These are phyloP conservation scores for Drosophila paranaensis DNA, from an alignment of 2,888 invertebrate genomes.

Conservation along the genomic window DNA sequence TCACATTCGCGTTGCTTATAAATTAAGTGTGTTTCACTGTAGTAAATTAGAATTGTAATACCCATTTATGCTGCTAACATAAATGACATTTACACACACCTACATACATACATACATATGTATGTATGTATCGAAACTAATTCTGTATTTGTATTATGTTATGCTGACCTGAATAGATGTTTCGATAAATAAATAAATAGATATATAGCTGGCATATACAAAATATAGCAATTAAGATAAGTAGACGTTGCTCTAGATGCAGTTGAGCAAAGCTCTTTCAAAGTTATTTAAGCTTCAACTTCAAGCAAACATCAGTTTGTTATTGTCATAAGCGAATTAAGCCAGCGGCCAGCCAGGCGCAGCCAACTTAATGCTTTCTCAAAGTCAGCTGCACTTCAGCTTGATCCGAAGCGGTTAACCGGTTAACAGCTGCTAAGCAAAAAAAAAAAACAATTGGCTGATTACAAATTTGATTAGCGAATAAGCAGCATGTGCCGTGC, in stretches of 20 bases:
- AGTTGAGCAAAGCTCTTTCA: too few species aligned
- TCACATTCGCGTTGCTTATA: conserved; percentile 56
- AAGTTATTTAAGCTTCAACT: too few species aligned
- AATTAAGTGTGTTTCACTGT: conserved; percentile 30
- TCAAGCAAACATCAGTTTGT: neutral
- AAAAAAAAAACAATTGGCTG: neutral
- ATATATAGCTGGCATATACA: neutral
- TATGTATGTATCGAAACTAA: too few species aligned
- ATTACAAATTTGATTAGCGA: neutral
- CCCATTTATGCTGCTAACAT: too few species aligned
- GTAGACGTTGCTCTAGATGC: neutral
- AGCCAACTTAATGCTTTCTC: conserved; percentile 11
- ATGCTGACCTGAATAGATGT: neutral
- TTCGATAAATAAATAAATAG: neutral
- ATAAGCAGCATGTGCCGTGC: neutral
- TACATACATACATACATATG: too few species aligned
- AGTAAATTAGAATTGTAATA: neutral
- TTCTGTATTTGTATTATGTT: neutral
- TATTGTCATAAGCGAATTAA: neutral
- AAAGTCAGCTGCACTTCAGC: neutral
- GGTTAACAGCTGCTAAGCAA: neutral
- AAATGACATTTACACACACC: too few species aligned
- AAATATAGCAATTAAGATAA: neutral
- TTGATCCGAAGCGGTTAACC: neutral
- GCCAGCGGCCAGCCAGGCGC: neutral